Evolutionary conservation across 2,797 vertebrate species (phyloP), one percentile per base, ranked within the genome.

Genomic region (Chelidonichthys spinosus): DNA sequence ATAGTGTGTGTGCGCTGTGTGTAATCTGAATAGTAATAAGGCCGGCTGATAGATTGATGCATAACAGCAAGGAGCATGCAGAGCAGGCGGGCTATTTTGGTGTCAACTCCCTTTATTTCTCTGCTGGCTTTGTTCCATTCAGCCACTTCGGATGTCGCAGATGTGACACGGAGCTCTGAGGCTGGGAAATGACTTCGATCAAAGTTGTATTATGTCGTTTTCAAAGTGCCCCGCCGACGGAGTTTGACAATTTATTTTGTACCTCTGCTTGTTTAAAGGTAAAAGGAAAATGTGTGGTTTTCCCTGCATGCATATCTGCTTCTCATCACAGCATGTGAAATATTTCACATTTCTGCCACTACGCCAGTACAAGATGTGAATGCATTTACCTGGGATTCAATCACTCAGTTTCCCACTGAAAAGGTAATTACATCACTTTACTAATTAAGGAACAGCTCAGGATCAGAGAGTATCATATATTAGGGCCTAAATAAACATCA

Each of bases 41-140:
- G 78, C 55, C 39, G 69, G 74, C 82, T 95, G 94, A 95, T 93
- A 93, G 93, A 94, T 94, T 93, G 93, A 95, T 93, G 93, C 87
- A 90, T 94, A 95, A 95, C 93, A 91, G 82, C 81, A 89, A 87
- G 49, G 77, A 93, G 90, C 94, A 92, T 90, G 87, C 92, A 90
- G 82, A 89, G 78, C 85, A 87, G 88, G 71, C 25, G 32, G 76
- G 72, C 87, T 79, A 79, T 83, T 91, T 87, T 79, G 76, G 81
- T 88, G 91, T 90, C 89, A 83, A 65, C 82, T 89, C 81, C 78
- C 82, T 90, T 93, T 89, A 87, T 58, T 88, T 76, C 87, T 74
- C 71, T 36, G 53, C 56, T 37, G 63, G 64, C 72, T 79, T 40
- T 0, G 52, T 85, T 90, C 65, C 64, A 56, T 80, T 84, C 52